Evolutionary conservation across 2,797 vertebrate genomes (phyloP).

Genomic region (Aeoliscus strigatus): DNA sequence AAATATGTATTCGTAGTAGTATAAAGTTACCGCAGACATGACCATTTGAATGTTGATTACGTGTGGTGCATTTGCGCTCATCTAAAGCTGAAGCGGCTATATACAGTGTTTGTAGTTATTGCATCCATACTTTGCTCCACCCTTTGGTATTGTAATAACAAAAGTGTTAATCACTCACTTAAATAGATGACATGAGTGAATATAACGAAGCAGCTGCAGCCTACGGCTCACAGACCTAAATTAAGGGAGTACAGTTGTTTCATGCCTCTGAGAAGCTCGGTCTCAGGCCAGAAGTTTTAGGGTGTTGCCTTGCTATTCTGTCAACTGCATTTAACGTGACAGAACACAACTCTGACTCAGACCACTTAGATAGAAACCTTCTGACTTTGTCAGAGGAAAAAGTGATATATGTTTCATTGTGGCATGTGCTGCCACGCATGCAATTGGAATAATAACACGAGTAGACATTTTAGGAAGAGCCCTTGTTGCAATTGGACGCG

Average conservation of each 20-base stretch:
- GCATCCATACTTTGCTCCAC: background rate
- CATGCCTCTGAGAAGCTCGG: conserved; percentile 67
- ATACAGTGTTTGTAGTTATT: conserved; percentile 4
- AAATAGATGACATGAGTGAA: conserved; percentile 29
- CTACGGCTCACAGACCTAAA: conserved; percentile 38
- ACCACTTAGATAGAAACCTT: conserved; percentile 66
- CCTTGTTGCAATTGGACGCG: background rate
- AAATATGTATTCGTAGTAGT: too few relatives aligned
- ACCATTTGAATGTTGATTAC: too few relatives aligned
- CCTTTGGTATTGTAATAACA: conserved; percentile 21
- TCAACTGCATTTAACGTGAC: conserved; percentile 76
- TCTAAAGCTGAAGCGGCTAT: conserved; percentile 4
- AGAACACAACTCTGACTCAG: conserved; percentile 68
- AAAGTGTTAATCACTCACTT: conserved; percentile 8
- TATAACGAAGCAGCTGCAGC: conserved; percentile 33
- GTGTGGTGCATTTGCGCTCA: background rate
- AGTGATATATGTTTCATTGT: conserved; percentile 60
- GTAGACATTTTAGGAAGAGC: too few relatives aligned
- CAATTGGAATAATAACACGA: conserved; percentile 34
- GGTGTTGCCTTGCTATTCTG: conserved; percentile 72
- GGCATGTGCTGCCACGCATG: conserved; percentile 50
- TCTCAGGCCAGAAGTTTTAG: conserved; percentile 70
- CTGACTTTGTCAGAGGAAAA: conserved; percentile 67
- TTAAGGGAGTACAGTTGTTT: conserved; percentile 41
- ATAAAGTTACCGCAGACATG: too few relatives aligned